phyloP scores from a whole-genome alignment of 2,888 invertebrate species.

The Lepas anatifera region DNA sequence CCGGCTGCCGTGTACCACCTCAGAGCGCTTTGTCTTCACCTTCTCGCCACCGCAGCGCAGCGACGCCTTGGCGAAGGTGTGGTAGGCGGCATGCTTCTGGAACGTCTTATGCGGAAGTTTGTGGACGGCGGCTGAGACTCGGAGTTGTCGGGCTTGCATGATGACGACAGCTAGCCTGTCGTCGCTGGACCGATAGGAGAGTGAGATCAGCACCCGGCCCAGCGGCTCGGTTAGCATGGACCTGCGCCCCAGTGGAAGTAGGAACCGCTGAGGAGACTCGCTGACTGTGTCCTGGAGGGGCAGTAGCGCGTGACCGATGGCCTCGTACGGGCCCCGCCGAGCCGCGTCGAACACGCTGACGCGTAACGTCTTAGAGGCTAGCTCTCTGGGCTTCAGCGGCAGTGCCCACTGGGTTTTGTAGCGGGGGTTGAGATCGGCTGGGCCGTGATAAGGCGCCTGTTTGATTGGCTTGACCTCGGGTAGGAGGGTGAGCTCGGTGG shows the following conservation, averaged over 20 bases:
- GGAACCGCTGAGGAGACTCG: constrained; percentile 22
- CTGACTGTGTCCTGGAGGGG: constrained; percentile 26
- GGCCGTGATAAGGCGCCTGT: constrained; percentile 26
- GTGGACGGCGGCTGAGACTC: background rate
- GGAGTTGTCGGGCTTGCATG: constrained; percentile 25
- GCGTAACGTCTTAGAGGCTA: constrained; percentile 27
- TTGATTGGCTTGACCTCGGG: constrained; percentile 27
- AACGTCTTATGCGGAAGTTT: background rate
- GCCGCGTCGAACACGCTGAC: constrained; percentile 30
- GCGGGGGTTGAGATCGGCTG: constrained; percentile 26
- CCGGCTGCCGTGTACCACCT: constrained; percentile 23
- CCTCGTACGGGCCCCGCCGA: constrained; percentile 30
- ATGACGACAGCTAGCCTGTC: constrained; percentile 28
- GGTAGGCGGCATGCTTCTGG: constrained; percentile 18
- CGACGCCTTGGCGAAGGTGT: constrained; percentile 30
- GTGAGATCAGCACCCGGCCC: constrained; percentile 27
- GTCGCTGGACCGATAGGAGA: constrained; percentile 26
- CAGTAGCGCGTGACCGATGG: constrained; percentile 30
- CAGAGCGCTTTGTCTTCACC: constrained; percentile 28
- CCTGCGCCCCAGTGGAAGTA: constrained; percentile 21
- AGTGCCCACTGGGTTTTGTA: constrained; percentile 28
- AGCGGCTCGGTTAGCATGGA: constrained; percentile 26
- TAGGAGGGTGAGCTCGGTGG: constrained; percentile 29
- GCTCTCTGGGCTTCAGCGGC: constrained; percentile 27
- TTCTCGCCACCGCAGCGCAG: constrained; percentile 29